These are phyloP conservation scores for Cyclophora albipunctata DNA, from an alignment of 2,888 invertebrate species.

Conservation along the genomic window DNA sequence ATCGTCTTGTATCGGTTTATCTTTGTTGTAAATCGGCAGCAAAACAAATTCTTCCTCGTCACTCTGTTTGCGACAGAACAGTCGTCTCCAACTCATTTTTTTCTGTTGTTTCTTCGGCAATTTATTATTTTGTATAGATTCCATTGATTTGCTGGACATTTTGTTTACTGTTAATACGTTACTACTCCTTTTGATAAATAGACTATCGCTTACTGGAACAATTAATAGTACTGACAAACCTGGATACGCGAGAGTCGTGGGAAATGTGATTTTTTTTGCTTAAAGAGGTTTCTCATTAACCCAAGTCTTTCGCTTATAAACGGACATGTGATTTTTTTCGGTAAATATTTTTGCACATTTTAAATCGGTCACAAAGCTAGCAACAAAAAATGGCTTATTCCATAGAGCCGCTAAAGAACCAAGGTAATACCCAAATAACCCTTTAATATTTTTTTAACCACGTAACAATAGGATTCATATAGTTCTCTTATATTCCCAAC, in stretches of 20 bases:
- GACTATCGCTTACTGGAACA: constrained; percentile 24
- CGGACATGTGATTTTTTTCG: too few species aligned
- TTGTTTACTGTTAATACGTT: too few species aligned
- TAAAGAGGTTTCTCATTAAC: not conserved
- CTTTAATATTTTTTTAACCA: too few species aligned
- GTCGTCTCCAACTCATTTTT: constrained; percentile 27
- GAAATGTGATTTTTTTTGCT: not conserved
- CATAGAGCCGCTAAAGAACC: too few species aligned
- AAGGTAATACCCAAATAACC: too few species aligned
- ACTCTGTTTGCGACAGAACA: constrained; percentile 29
- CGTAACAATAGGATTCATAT: too few species aligned
- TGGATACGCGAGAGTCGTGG: not conserved
- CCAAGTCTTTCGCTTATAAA: too few species aligned
- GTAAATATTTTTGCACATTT: too few species aligned
- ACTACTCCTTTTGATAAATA: constrained; percentile 23
- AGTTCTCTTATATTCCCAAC: too few species aligned
- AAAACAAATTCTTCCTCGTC: constrained; percentile 45
- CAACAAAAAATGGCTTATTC: too few species aligned
- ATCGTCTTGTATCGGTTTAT: constrained; percentile 8
- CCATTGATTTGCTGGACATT: not conserved
- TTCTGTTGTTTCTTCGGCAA: constrained; percentile 20
- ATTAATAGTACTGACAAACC: not conserved
- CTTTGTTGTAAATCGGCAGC: constrained; percentile 36
- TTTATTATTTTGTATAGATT: not conserved
- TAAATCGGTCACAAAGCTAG: too few species aligned